phyloP scores from a whole-genome alignment of 2,113 vertebrate species.

The Barbus barbus region DNA sequence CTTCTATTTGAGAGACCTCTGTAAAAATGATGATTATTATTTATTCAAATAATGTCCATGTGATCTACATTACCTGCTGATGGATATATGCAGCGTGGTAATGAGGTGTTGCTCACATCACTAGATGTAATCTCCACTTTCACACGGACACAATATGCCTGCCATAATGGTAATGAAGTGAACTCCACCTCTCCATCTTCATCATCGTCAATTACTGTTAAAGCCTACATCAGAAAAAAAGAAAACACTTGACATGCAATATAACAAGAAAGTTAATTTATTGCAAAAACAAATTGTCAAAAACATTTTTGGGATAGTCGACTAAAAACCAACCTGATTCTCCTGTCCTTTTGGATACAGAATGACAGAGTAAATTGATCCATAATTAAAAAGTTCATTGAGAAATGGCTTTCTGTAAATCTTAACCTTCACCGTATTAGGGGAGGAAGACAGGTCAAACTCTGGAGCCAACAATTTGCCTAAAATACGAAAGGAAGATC shows the following conservation, averaged over 20 bases:
- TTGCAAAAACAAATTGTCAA: background rate
- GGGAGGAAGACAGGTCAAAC: slow-evolving; percentile 64
- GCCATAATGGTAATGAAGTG: slow-evolving; percentile 57
- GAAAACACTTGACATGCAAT: background rate
- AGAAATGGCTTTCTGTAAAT: slow-evolving; percentile 65
- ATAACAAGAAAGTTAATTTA: background rate
- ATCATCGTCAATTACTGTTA: slow-evolving; percentile 37
- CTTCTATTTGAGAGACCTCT: too few relatives aligned
- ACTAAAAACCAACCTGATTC: slow-evolving; percentile 55
- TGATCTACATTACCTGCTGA: too few relatives aligned
- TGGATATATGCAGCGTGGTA: too few relatives aligned
- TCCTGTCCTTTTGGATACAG: slow-evolving; percentile 59
- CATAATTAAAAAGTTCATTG: slow-evolving; percentile 57
- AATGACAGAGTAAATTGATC: slow-evolving; percentile 62
- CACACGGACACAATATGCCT: slow-evolving; percentile 69
- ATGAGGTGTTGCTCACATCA: too few relatives aligned
- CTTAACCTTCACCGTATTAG: slow-evolving; percentile 59
- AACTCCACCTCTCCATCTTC: slow-evolving; percentile 54
- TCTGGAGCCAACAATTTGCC: slow-evolving; percentile 65
- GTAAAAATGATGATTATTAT: too few relatives aligned
- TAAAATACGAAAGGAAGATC: slow-evolving; percentile 40
- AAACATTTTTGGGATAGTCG: background rate
- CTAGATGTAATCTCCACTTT: background rate
- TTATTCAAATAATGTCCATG: too few relatives aligned
- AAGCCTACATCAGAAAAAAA: background rate